phyloP scores from a whole-genome alignment of 1,140 invertebrate species.

The Phymorhynchus buccinoides region DNA sequence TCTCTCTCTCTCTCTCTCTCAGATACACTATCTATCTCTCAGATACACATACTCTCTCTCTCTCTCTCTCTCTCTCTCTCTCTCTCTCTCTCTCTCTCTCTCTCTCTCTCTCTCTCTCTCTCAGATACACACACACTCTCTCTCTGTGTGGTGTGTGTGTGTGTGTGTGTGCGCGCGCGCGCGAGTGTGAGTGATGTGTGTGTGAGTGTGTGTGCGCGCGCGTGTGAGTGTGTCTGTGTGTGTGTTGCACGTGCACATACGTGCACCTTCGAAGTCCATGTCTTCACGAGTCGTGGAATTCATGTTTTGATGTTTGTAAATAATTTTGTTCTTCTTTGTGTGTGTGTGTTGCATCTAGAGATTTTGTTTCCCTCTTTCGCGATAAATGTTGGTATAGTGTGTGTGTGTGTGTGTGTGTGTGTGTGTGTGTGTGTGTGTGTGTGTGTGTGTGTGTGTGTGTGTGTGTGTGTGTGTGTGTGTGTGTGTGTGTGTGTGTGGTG shows the following conservation, averaged over 20 bases:
- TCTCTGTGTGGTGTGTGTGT: not conserved
- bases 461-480: not conserved
- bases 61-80: not conserved
- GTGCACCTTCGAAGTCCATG: too few species aligned
- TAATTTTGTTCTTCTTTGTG: too few species aligned
- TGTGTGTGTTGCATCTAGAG: too few species aligned
- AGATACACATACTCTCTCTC: too few species aligned
- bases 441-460: not conserved
- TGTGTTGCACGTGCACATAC: too few species aligned
- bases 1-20: not conserved
- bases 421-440: not conserved
- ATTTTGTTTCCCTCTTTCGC: too few species aligned
- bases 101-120: not conserved
- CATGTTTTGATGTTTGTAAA: too few species aligned
- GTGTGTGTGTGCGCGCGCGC: too few species aligned
- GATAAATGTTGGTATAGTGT: too few species aligned
- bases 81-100: not conserved
- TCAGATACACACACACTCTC: not conserved
- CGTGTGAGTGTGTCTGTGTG: not conserved
- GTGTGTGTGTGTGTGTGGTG: not conserved
- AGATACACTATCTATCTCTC: too few species aligned
- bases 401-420: not conserved
- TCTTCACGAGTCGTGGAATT: too few species aligned
- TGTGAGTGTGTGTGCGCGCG: slow-evolving; percentile 2
- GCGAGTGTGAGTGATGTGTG: too few species aligned